Percentiles rank a stretch among this genome's conserved stretches.
These are phyloP conservation scores for Zelleria hepariella DNA, from an alignment of 2,888 invertebrate genomes.

Conservation along the genomic window DNA sequence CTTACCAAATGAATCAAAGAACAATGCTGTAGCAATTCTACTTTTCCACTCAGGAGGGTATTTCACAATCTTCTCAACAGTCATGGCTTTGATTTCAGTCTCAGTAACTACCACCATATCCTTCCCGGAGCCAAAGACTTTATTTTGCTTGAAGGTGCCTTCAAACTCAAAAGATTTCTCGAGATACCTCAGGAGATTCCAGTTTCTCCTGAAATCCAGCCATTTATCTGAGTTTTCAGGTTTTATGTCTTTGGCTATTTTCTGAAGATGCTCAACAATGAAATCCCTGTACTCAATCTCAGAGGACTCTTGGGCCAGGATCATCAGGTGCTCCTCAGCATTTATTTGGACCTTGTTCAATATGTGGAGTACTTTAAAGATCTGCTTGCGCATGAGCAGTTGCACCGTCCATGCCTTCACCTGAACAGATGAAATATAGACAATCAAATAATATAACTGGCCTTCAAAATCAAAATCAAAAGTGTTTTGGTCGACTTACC, in stretches of 20 bases:
- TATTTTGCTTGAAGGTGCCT: conserved; percentile 63
- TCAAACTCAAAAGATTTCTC: conserved; percentile 64
- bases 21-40: conserved; percentile 69
- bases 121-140: conserved; percentile 55
- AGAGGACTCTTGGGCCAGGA: conserved; percentile 71
- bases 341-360: conserved; percentile 74
- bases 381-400: conserved; percentile 73
- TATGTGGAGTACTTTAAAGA: conserved; percentile 76
- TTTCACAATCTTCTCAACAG: conserved; percentile 56
- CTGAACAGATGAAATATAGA: conserved; percentile 44
- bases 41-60: conserved; percentile 68
- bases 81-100: conserved; percentile 61
- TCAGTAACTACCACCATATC: conserved; percentile 58
- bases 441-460: background rate
- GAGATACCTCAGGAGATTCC: conserved; percentile 53
- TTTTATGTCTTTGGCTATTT: conserved; percentile 52
- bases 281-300: conserved; percentile 75
- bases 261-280: conserved; percentile 75
- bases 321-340: conserved; percentile 69
- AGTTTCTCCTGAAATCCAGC: conserved; percentile 51
- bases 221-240: conserved; percentile 39
- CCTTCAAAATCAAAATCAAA: conserved; percentile 1
- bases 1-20: conserved; percentile 73
- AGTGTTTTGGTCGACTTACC: conserved; percentile 34
- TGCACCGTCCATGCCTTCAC: conserved; percentile 76